Base-by-base conservation (phyloP, 2,113 vertebrate species). In the Elanus axillaris region DNA sequence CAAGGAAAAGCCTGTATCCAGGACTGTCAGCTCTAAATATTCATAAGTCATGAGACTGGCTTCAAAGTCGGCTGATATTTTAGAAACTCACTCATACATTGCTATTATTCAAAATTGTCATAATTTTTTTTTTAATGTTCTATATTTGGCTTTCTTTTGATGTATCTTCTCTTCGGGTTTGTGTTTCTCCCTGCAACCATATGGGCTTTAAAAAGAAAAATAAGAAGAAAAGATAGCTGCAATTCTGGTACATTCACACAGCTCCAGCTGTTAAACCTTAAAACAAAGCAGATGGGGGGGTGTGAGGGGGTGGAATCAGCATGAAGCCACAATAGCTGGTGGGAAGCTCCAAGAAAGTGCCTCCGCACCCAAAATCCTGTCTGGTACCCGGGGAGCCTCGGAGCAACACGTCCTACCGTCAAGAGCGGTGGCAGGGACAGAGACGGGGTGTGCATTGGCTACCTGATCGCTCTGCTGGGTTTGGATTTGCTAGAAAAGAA, bases 81-180 rank as follows among this genome's bases (percentile, higher is more conserved):
- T 47, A 77, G 22, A 40, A 75, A 52, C 36, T 89, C 90, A 27
- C 83, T 93, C 26, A 16, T 7, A 63, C 15, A 3, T 82, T 92
- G 92, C 50, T 80, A 38, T 93, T 90, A 95, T 90, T 92, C 73
- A 91, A 82, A 94, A 94, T 85, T 52, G 90, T 78, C 88, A 93
- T 88, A 7, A 19, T 73, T 73, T 52, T 58, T n/a, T 72, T 69
- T 62, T 52, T 62, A 48, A 18, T 43, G 69, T 72, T 90, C 94
- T 94, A 88, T 88, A 92, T 21, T 94, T 94, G 91, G 82, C 45
- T 55, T 55, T 55, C 53, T 55, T 55, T 55, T 55, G 53, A 55
- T 55, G 89, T 64, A 34, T 66, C 43, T 91, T 43, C 48, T 91
- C 48, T 56, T 66, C 1, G 23, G 81, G 91, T 56, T 72, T 90